Conservation (phyloP, 2,113 vertebrate species). For the Hydrolagus affinis region DNA sequence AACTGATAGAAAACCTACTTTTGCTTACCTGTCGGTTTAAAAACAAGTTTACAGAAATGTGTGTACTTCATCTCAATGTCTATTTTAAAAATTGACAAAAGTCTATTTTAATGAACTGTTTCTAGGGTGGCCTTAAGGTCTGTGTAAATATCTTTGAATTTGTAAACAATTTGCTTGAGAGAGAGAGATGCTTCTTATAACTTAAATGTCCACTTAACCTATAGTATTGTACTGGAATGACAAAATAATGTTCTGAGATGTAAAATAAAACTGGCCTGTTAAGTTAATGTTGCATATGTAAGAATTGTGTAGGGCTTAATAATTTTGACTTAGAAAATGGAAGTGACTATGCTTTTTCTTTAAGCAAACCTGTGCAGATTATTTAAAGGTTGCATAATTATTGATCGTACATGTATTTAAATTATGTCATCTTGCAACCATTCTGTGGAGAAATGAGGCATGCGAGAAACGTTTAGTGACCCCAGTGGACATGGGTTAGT, state of each 20-base stretch:
- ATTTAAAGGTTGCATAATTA: conserved; percentile 26
- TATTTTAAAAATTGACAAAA: conserved; percentile 29
- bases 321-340: not conserved
- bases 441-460: not conserved
- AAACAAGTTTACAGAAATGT: conserved; percentile 32
- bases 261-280: conserved; percentile 25
- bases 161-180: conserved; percentile 24
- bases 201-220: conserved; percentile 19
- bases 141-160: conserved; percentile 26
- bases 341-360: not conserved
- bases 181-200: conserved; percentile 5
- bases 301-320: conserved; percentile 18
- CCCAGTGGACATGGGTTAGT: conserved; percentile 18
- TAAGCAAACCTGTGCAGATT: conserved; percentile 17
- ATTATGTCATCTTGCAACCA: conserved; percentile 23
- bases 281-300: conserved; percentile 27
- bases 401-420: conserved; percentile 19
- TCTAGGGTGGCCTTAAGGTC: conserved; percentile 2
- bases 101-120: conserved; percentile 31
- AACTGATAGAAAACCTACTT: conserved; percentile 21
- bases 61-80: conserved; percentile 24
- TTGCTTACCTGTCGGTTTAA: conserved; percentile 27
- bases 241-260: conserved; percentile 14
- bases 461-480: not conserved
- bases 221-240: conserved; percentile 22